A percentile compares a stretch with the other conserved stretches of the same genome.
Evolutionary conservation across 2,888 invertebrate species (phyloP).

Genomic region (Parochlus steinenii): DNA sequence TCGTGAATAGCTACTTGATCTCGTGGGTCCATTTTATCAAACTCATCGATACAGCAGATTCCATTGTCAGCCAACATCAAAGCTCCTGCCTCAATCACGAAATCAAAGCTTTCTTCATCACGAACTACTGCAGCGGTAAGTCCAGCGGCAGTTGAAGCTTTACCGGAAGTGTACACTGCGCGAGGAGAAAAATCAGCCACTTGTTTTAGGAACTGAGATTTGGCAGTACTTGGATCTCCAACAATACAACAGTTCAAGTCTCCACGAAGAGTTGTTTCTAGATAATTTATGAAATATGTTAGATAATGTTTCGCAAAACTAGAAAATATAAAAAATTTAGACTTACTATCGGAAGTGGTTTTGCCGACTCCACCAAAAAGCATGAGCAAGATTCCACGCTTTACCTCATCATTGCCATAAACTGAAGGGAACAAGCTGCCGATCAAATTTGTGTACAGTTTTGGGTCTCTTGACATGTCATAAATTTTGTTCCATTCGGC

Average conservation of each 20-base stretch:
- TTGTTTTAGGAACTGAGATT: constrained; percentile 92
- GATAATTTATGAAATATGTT: constrained; percentile 12
- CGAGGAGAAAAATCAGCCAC: constrained; percentile 88
- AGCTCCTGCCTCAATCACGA: constrained; percentile 99
- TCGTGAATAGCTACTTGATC: constrained; percentile 99
- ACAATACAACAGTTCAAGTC: constrained; percentile 97
- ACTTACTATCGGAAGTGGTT: constrained; percentile 63
- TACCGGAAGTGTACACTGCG: constrained; percentile 96
- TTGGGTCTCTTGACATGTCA: constrained; percentile 89
- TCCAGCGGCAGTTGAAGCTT: constrained; percentile 95
- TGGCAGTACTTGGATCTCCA: constrained; percentile 97
- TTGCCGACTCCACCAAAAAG: constrained; percentile 95
- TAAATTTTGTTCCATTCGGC: constrained; percentile 90
- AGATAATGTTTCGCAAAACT: constrained; percentile 6
- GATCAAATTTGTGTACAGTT: constrained; percentile 79
- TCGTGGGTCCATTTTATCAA: constrained; percentile 96
- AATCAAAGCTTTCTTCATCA: constrained; percentile 96
- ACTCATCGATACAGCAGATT: constrained; percentile 98
- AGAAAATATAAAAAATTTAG: not conserved
- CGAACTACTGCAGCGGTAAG: constrained; percentile 93
- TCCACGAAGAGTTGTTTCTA: constrained; percentile 77
- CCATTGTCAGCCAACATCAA: constrained; percentile 98
- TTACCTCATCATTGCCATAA: constrained; percentile 94
- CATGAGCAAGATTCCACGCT: constrained; percentile 81
- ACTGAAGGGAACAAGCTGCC: constrained; percentile 88